Base-by-base conservation (phyloP, 2,797 vertebrate species). In the Syngnathus rostellatus region DNA sequence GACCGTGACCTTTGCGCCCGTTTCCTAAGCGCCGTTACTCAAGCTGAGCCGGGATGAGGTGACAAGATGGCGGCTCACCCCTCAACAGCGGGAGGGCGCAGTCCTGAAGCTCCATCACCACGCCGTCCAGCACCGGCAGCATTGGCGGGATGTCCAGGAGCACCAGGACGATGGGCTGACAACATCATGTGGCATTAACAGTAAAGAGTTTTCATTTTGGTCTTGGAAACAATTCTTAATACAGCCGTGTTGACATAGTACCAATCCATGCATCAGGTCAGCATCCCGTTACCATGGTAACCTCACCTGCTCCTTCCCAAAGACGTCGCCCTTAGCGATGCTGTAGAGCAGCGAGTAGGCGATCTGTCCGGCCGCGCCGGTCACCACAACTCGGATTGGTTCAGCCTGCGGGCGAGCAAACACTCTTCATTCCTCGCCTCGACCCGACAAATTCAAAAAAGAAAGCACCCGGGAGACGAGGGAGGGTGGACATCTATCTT, bases 51-150 rank as follows among this genome's bases (percentile, higher is more conserved):
- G 10, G 57, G 38, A 9, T 3, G 37, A 0, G 37, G 2, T 38
- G 23, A 62, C 60, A 21, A 61, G 10, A 60, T 60, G 60, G 21
- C 60, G 21, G 9, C 60, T 62, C 60, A 98, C 97, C 94, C 93
- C 75, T 95, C 77, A 99, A 86, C 74, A 98, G 91, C 0, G 95
- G 94, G 64, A 97, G 91, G 64, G 95, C 94, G 77, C 94, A 97
- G 85, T 99, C 97, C 83, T 98, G 95, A 71, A 99, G 89, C 87
- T 99, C 97, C 97, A 99, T 98, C 75, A 98, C 90, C 6, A 98
- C 94, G 1, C 96, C 97, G 0, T 94, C 92, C 82, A 98, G 71
- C 1, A 98, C 96, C 0, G 91, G 88, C 92, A 98, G 85, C 95
- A 97, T 98, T 54, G 95, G 94, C 2, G 94, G 83, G 72, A 99